phyloP scores from a whole-genome alignment of 2,888 invertebrate genomes.

The Iselma pallidipennis region DNA sequence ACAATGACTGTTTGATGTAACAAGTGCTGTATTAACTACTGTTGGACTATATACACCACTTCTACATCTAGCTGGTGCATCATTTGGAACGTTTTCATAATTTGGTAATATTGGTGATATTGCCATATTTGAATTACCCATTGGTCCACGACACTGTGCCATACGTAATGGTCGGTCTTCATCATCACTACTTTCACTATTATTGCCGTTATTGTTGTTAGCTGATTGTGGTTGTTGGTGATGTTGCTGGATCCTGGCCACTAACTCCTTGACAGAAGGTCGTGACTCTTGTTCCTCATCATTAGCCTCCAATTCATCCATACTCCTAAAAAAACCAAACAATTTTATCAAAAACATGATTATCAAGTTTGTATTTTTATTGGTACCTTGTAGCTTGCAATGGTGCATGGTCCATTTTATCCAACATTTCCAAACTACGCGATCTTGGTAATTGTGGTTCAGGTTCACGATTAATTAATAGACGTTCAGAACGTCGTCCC shows the following conservation, averaged over 20 bases:
- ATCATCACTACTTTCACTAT: conserved; percentile 54
- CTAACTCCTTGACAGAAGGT: conserved; percentile 66
- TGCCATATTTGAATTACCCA: conserved; percentile 61
- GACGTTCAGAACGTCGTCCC: conserved; percentile 62
- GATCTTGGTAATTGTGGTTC: conserved; percentile 68
- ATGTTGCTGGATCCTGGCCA: conserved; percentile 64
- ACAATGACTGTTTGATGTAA: conserved; percentile 41
- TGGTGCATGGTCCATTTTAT: conserved; percentile 50
- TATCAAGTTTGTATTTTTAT: not conserved
- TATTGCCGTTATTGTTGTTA: conserved; percentile 42
- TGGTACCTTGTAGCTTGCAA: conserved; percentile 48
- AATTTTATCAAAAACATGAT: not conserved
- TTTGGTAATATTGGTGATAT: conserved; percentile 57
- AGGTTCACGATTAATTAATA: conserved; percentile 60
- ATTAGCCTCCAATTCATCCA: conserved; percentile 54
- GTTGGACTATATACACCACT: conserved; percentile 61
- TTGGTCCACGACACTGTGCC: conserved; percentile 58
- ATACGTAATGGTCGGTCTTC: conserved; percentile 49
- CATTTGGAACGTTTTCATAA: conserved; percentile 59
- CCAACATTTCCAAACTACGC: conserved; percentile 72
- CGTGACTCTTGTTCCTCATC: conserved; percentile 49
- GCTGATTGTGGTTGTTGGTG: conserved; percentile 25
- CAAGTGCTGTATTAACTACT: conserved; percentile 40
- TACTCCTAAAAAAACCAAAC: conserved; percentile 45
- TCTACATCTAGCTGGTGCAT: conserved; percentile 52